Evolutionary conservation across 2,888 invertebrate genomes (phyloP).

Genomic region (Mesochorus sp.): DNA sequence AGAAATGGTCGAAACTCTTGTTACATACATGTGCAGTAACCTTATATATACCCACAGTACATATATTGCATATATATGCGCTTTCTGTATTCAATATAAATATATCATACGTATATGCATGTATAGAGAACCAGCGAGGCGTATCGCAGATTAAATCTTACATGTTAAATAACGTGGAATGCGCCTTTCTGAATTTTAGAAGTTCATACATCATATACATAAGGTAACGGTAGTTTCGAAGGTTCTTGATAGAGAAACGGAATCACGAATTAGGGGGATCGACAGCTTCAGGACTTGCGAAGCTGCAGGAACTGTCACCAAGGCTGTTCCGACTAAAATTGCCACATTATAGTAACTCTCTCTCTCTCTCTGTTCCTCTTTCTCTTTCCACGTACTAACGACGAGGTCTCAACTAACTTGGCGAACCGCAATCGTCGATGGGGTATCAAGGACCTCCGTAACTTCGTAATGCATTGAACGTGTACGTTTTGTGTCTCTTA

Average conservation of each 20-base stretch:
- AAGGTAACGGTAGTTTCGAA: constrained; percentile 7
- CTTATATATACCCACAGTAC: background rate
- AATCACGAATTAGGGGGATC: constrained; percentile 47
- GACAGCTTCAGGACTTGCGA: constrained; percentile 26
- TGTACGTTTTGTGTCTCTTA: constrained; percentile 61
- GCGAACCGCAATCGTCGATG: constrained; percentile 68
- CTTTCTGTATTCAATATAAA: no score
- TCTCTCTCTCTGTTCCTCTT: constrained; percentile 16
- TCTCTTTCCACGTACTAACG: constrained; percentile 69
- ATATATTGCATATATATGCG: no score
- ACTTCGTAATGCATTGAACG: constrained; percentile 66
- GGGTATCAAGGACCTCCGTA: constrained; percentile 70
- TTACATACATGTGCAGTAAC: constrained; percentile 6
- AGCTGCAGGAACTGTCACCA: constrained; percentile 11
- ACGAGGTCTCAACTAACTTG: constrained; percentile 71
- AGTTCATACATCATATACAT: background rate
- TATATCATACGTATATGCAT: background rate
- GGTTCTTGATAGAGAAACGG: constrained; percentile 34
- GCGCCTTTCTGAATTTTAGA: background rate
- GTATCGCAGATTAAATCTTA: background rate
- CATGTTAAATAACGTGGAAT: background rate
- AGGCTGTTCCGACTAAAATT: constrained; percentile 62
- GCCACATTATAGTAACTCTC: constrained; percentile 68
- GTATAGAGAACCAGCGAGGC: background rate
- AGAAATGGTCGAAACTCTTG: constrained; percentile 46